Evolutionary conservation across 2,888 invertebrate genomes (phyloP).

Genomic region (Mythimna ferrago): DNA sequence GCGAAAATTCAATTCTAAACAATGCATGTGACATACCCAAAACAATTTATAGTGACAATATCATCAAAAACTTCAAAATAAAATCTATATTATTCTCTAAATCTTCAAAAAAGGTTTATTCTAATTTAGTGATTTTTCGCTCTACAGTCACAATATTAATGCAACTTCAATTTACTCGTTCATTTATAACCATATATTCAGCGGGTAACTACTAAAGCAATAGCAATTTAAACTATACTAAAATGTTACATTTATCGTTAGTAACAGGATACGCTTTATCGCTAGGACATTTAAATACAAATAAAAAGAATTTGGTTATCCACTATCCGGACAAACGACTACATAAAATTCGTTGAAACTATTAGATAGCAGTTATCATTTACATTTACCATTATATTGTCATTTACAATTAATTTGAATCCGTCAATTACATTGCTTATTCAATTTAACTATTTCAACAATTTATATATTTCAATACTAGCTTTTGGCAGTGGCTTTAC

Average conservation of each 20-base stretch:
- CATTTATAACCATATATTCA: constrained; percentile 16
- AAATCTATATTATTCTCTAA: not conserved
- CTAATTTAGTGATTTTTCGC: not conserved
- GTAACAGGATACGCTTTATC: constrained; percentile 67
- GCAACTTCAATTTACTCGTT: not conserved
- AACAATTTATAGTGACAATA: not conserved
- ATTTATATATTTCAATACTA: too few species aligned
- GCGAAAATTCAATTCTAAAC: not conserved
- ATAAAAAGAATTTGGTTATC: constrained; percentile 54
- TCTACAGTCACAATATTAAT: not conserved
- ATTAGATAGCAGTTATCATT: constrained; percentile 13
- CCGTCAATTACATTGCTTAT: not conserved
- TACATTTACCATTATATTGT: not conserved
- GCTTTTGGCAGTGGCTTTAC: too few species aligned
- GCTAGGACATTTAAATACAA: constrained; percentile 50
- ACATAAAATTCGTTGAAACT: constrained; percentile 50
- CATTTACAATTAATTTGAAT: not conserved
- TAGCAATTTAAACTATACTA: constrained; percentile 43
- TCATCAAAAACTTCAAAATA: not conserved
- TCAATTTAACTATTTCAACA: too few species aligned
- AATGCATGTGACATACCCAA: too few species aligned
- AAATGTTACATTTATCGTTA: constrained; percentile 55
- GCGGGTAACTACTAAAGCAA: not conserved
- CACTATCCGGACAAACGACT: constrained; percentile 53
- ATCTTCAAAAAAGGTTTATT: not conserved